Evolutionary conservation across 2,113 vertebrate species (phyloP).

Genomic region (Tragelaphus imberbis): DNA sequence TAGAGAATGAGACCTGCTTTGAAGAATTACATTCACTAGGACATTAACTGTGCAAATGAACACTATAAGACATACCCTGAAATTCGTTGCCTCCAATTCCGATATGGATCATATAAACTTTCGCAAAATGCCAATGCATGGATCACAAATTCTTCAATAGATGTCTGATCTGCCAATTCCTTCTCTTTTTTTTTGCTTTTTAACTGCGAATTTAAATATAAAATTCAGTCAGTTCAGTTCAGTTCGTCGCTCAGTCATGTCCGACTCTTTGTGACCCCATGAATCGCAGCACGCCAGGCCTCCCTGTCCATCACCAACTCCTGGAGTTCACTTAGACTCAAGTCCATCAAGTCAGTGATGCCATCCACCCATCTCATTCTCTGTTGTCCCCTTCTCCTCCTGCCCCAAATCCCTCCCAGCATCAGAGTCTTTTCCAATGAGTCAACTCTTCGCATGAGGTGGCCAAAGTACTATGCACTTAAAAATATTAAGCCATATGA

Average conservation of each 20-base stretch:
- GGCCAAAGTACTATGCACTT: neutral
- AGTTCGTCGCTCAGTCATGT: no score
- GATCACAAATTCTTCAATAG: slow-evolving; percentile 96
- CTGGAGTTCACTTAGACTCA: no score
- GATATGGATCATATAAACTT: slow-evolving; percentile 97
- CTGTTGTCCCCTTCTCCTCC: no score
- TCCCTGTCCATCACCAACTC: no score
- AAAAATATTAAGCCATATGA: neutral
- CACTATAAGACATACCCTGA: slow-evolving; percentile 84
- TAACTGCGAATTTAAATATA: slow-evolving; percentile 80
- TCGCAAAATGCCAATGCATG: slow-evolving; percentile 96
- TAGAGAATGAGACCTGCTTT: neutral
- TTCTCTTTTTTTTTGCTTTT: slow-evolving; percentile 99
- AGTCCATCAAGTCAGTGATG: no score
- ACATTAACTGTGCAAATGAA: slow-evolving; percentile 23
- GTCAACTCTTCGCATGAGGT: no score
- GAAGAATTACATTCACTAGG: neutral
- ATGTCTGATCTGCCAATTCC: slow-evolving; percentile 93
- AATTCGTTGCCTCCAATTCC: slow-evolving; percentile 93
- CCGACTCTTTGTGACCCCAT: no score
- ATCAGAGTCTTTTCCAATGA: no score
- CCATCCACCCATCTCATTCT: no score
- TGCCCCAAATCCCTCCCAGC: no score
- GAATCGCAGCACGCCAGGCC: no score
- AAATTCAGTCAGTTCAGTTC: neutral